A percentile compares a stretch with the other conserved stretches of the same genome.
phyloP scores from a whole-genome alignment of 2,888 invertebrate genomes.

The Amblyjoppa proteus region DNA sequence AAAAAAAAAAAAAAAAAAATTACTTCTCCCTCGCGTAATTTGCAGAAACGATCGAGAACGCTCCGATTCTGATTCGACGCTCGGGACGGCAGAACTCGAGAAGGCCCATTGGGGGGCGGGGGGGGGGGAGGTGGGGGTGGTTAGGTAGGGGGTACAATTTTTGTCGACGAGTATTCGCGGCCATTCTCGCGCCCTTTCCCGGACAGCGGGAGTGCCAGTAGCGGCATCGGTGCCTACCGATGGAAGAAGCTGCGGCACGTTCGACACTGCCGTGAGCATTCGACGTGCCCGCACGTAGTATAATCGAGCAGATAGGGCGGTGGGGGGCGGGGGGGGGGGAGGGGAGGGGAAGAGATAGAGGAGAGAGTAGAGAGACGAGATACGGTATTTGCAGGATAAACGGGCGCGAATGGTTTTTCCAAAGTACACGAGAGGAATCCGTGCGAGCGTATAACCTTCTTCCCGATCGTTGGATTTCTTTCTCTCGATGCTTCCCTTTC shows the following conservation, averaged over 20 bases:
- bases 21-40: constrained; percentile 58
- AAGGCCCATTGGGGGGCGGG: not conserved
- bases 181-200: constrained; percentile 58
- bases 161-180: constrained; percentile 58
- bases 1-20: constrained; percentile 40
- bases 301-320: constrained; percentile 51
- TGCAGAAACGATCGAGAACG: constrained; percentile 63
- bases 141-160: constrained; percentile 53
- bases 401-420: constrained; percentile 67
- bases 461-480: constrained; percentile 47
- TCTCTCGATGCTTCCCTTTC: constrained; percentile 1
- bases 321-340: not conserved
- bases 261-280: constrained; percentile 56
- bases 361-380: constrained; percentile 39
- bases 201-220: not conserved
- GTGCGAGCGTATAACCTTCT: constrained; percentile 64
- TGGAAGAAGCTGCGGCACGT: constrained; percentile 59
- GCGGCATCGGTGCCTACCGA: not conserved
- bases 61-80: constrained; percentile 59
- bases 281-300: constrained; percentile 68
- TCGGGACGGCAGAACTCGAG: constrained; percentile 7
- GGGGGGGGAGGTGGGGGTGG: not conserved
- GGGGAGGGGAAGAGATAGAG: constrained; percentile 4
- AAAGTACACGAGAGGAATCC: constrained; percentile 65
- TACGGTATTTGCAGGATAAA: constrained; percentile 65